A percentile compares a stretch with the other conserved stretches of the same genome.
Conservation (phyloP, 2,113 vertebrate species). For the Dunckerocampus dactyliophorus region DNA sequence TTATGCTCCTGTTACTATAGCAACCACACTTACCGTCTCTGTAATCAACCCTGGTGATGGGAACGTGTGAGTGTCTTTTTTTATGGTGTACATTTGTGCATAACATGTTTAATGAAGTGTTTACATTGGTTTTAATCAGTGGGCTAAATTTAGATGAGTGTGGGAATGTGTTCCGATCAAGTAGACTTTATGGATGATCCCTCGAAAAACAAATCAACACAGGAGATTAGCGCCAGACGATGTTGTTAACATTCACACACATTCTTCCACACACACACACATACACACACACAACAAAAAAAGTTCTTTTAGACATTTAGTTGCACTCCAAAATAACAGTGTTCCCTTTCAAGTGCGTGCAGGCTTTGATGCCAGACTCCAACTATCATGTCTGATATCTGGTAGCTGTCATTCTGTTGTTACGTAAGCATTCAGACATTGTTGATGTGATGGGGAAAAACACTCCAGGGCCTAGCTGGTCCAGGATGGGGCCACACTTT, state of each 20-base stretch:
- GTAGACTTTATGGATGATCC: slow-evolving; percentile 37
- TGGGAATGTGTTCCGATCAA: slow-evolving; percentile 15
- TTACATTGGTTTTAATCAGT: slow-evolving; percentile 17
- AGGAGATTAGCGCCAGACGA: slow-evolving; percentile 23
- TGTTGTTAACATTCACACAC: slow-evolving; percentile 8
- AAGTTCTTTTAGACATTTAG: slow-evolving; percentile 25
- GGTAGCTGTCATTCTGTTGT: too few species aligned
- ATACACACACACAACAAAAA: neutral
- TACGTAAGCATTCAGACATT: too few species aligned
- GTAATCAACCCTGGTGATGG: slow-evolving; percentile 7
- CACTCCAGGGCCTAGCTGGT: slow-evolving; percentile 18
- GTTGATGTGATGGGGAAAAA: too few species aligned
- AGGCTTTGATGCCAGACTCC: slow-evolving; percentile 22
- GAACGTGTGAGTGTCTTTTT: neutral
- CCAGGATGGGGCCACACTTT: slow-evolving; percentile 12
- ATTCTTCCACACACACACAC: neutral
- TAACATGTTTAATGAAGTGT: slow-evolving; percentile 28
- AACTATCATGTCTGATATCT: slow-evolving; percentile 50
- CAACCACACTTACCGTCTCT: slow-evolving; percentile 24
- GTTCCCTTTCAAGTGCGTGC: neutral
- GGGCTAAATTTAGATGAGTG: slow-evolving; percentile 11
- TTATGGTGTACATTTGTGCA: neutral
- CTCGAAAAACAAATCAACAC: slow-evolving; percentile 22
- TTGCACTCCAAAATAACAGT: slow-evolving; percentile 20
- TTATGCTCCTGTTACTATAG: slow-evolving; percentile 23